Evolutionary conservation across 2,113 vertebrate species (phyloP), one percentile per base, ranked within the genome.

Genomic region (Tragelaphus strepsiceros): DNA sequence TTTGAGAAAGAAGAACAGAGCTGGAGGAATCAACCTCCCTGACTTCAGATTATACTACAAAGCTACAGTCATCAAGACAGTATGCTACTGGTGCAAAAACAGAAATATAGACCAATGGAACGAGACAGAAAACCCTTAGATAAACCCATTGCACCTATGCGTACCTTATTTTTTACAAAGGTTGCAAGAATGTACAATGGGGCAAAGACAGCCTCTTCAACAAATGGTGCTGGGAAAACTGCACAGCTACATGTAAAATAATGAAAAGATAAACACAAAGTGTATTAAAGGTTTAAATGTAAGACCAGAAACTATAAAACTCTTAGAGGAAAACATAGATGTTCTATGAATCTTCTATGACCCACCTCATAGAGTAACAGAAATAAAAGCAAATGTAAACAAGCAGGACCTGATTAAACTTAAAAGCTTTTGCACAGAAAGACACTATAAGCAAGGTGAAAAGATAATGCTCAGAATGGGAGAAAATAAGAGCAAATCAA

Each of bases 141-240:
- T 35, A 35, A 71, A 11, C 17, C n/a, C 64, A 21, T 35, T 35
- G n/a, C 64, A 21, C n/a, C 64, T 71, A 11, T 71, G 17, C 4
- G 19, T 71, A 22, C 64, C n/a, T 71, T 12, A 11, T 71, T 35
- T 71, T 35, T 35, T 17, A 71, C 19, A 71, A 71, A 71, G n/a
- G n/a, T 0, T 0, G 64, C n/a, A 35, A 71, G n/a, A 35, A 35
- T 35, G 10, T 71, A 71, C n/a, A 21, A 71, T 71, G 8, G n/a
- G 17, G 64, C n/a, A 71, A 71, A 71, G n/a, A 71, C 17, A 35
- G 64, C n/a, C 17, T 71, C 64, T 71, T 35, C n/a, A 71, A 22
- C 11, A 35, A 21, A 22, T 71, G 9, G 17, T 71, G 17, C 64
- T 35, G 21, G 64, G n/a, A 35, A 71, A 35, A 35, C 9, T 2